A percentile compares a stretch with the other conserved stretches of the same genome.
These are phyloP conservation scores for Campoplex nolae DNA, from an alignment of 2,888 invertebrate genomes.

Conservation along the genomic window DNA sequence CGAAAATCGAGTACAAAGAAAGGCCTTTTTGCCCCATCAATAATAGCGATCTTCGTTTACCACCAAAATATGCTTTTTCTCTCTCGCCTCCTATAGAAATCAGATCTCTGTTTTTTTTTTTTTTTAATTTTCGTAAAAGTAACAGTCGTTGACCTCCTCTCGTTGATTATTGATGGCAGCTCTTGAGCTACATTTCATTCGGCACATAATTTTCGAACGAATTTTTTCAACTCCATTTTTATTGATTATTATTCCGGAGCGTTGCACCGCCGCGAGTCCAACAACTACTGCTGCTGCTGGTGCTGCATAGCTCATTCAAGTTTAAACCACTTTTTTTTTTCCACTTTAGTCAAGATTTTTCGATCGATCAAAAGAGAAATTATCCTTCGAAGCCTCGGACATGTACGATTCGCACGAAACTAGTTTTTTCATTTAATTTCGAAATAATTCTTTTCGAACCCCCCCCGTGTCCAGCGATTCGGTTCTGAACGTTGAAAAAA, in stretches of 20 bases:
- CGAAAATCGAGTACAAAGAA: neutral
- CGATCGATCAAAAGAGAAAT: neutral
- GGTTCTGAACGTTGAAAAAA: too few species aligned
- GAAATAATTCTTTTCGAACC: neutral
- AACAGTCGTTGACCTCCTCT: neutral
- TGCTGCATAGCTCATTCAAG: neutral
- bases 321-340: neutral
- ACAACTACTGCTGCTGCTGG: too few species aligned
- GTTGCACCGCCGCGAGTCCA: neutral
- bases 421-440: neutral
- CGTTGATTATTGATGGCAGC: neutral
- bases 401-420: neutral
- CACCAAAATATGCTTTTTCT: neutral
- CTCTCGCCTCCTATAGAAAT: neutral
- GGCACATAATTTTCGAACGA: neutral
- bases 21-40: neutral
- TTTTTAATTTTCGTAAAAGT: neutral
- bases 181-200: neutral
- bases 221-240: neutral
- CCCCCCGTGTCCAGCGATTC: too few species aligned
- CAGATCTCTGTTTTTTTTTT: neutral
- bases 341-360: neutral
- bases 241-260: neutral
- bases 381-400: neutral
- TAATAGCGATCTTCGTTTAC: neutral